These are phyloP conservation scores for Cephus pulcher DNA, from an alignment of 2,888 invertebrate genomes.

Conservation along the genomic window DNA sequence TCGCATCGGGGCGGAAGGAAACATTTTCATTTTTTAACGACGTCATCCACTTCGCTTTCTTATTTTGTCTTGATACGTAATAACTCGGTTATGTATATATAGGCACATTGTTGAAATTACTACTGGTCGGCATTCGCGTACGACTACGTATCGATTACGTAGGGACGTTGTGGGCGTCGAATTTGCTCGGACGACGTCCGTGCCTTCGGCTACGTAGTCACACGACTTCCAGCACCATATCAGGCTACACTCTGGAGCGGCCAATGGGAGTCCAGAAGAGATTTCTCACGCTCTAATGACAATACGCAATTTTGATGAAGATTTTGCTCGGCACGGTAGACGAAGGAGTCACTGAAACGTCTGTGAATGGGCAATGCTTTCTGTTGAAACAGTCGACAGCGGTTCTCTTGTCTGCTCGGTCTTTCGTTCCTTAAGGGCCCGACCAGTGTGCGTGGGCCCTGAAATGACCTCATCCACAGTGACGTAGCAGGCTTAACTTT, in stretches of 20 bases:
- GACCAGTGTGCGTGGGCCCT: background rate
- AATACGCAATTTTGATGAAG: background rate
- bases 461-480: background rate
- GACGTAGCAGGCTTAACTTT: background rate
- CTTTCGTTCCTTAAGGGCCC: background rate
- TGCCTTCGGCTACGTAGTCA: background rate
- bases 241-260: background rate
- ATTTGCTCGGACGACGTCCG: background rate
- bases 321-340: background rate
- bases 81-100: background rate
- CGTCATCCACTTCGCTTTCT: background rate
- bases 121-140: background rate
- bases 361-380: background rate
- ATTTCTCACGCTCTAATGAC: background rate
- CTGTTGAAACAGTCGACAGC: background rate
- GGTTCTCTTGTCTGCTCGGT: background rate
- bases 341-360: background rate
- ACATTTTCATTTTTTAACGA: background rate
- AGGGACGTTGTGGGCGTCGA: background rate
- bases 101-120: background rate
- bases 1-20: background rate
- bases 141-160: background rate
- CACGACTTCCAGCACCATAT: background rate
- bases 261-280: background rate
- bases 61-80: background rate